Percentiles rank a stretch among this genome's conserved stretches.
Evolutionary conservation across 2,888 invertebrate genomes (phyloP).

Genomic region (Drosophila leonis): DNA sequence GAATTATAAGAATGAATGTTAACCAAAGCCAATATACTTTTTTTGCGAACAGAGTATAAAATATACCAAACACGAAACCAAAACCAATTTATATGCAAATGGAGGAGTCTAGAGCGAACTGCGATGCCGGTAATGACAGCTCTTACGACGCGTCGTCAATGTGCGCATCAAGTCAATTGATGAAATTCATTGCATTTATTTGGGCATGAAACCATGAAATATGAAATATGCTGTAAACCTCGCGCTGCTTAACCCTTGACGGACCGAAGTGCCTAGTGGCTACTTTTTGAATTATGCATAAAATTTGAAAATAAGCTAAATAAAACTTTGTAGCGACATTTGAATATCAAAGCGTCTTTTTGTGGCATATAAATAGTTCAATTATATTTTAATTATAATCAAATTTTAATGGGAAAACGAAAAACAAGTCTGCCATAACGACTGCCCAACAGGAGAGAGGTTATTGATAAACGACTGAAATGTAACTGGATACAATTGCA

Average conservation of each 20-base stretch:
- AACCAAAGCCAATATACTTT: neutral
- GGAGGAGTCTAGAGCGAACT: slow-evolving; percentile 42
- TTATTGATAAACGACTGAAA: neutral
- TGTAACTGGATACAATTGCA: neutral
- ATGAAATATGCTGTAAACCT: slow-evolving; percentile 57
- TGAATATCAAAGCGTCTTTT: slow-evolving; percentile 77
- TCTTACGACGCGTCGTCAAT: slow-evolving; percentile 38
- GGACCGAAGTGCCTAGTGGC: slow-evolving; percentile 39
- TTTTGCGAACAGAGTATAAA: neutral
- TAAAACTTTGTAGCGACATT: slow-evolving; percentile 66
- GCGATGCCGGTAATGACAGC: slow-evolving; percentile 32
- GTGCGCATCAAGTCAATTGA: slow-evolving; percentile 68
- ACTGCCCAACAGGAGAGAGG: too few relatives aligned
- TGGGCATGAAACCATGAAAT: slow-evolving; percentile 73
- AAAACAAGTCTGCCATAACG: neutral
- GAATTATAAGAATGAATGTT: neutral
- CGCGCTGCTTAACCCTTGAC: slow-evolving; percentile 63
- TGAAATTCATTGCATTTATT: slow-evolving; percentile 78
- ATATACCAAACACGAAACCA: slow-evolving; percentile 53
- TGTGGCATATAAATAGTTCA: slow-evolving; percentile 27
- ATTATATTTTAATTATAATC: slow-evolving; percentile 52
- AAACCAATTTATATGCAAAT: slow-evolving; percentile 84
- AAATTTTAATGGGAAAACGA: slow-evolving; percentile 1
- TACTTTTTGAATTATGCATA: slow-evolving; percentile 75
- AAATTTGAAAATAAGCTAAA: slow-evolving; percentile 70